Conservation (phyloP, 2,113 vertebrate genomes). For the Epinephelus fuscoguttatus region DNA sequence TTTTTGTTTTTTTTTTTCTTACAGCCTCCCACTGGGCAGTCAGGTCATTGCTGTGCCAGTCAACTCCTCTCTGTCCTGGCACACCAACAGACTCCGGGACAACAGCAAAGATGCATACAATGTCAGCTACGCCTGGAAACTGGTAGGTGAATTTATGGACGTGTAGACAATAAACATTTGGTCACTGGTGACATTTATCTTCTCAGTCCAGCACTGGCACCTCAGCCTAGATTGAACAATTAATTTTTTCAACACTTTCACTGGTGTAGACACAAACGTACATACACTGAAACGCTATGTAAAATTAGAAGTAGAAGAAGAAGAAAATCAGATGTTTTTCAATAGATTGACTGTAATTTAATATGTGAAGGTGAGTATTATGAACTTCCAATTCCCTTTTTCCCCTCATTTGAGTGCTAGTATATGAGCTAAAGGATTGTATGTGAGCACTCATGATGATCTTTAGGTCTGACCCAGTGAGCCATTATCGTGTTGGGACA, state of each 20-base stretch:
- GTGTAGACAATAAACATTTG: not conserved
- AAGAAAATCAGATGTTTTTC: no score
- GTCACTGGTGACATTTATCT: not conserved
- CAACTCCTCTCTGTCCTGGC: constrained; percentile 98
- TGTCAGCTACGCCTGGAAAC: constrained; percentile 99
- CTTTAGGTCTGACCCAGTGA: not conserved
- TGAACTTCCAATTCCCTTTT: no score
- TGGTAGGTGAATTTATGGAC: constrained; percentile 83
- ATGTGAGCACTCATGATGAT: not conserved
- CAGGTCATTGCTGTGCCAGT: constrained; percentile 95
- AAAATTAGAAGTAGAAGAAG: not conserved
- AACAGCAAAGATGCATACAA: constrained; percentile 93
- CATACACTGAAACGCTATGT: not conserved
- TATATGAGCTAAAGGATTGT: not conserved
- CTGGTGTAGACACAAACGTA: not conserved
- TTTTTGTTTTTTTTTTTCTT: not conserved
- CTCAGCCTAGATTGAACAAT: not conserved
- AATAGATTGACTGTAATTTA: no score
- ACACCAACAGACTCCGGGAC: constrained; percentile 94
- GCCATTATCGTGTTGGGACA: constrained; percentile 9
- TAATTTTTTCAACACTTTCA: not conserved
- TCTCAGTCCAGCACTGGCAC: not conserved
- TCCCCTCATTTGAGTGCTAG: no score
- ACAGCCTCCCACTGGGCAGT: constrained; percentile 96
- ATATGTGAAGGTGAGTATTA: no score